A percentile compares a stretch with the other conserved stretches of the same genome.
phyloP scores from a whole-genome alignment of 2,888 invertebrate species.

The Synergus gifuensis region DNA sequence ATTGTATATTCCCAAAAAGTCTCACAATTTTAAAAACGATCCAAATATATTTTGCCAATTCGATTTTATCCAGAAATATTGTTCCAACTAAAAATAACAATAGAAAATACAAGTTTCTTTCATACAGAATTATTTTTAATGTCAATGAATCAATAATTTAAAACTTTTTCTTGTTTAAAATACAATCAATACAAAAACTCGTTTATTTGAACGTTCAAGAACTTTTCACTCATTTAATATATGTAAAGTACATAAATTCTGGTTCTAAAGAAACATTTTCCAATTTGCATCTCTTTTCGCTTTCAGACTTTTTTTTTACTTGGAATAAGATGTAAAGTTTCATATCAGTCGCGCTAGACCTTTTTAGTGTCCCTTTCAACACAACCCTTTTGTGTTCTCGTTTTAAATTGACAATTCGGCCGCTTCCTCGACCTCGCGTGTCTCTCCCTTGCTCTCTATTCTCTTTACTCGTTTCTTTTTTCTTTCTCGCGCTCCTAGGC shows the following conservation, averaged over 20 bases:
- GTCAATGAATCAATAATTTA: no score
- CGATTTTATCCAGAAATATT: no score
- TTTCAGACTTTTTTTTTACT: neutral
- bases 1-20: neutral
- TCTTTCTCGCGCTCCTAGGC: slow-evolving; percentile 10
- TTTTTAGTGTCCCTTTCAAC: slow-evolving; percentile 15
- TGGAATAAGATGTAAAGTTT: neutral
- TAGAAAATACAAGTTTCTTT: no score
- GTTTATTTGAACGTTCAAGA: neutral
- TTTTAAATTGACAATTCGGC: slow-evolving; percentile 42
- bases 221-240: no score
- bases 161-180: no score
- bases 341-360: neutral
- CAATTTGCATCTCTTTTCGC: neutral
- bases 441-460: slow-evolving; percentile 26
- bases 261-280: neutral
- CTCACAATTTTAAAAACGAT: neutral
- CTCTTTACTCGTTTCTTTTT: neutral
- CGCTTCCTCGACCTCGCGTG: slow-evolving; percentile 27
- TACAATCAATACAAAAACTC: neutral
- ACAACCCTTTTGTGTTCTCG: neutral
- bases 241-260: no score
- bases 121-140: no score
- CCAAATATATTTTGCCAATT: neutral
- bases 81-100: no score